Evolutionary conservation across 2,797 vertebrate species (phyloP).

Genomic region (Pantherophis alleghaniensis): DNA sequence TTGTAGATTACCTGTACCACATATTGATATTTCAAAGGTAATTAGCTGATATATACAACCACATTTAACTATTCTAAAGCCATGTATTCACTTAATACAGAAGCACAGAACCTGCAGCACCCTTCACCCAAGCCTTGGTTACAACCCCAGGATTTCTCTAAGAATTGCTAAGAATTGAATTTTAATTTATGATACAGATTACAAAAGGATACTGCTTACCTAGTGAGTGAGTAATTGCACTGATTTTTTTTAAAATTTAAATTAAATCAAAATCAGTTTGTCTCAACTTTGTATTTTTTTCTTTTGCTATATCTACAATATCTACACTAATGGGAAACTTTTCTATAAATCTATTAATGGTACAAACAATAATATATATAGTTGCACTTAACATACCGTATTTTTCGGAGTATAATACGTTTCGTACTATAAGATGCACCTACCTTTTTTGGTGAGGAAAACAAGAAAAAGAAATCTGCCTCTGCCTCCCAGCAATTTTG

Average conservation of each 20-base stretch:
- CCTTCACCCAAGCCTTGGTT: neutral
- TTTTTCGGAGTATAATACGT: no score
- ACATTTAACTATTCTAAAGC: neutral
- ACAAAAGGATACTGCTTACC: neutral
- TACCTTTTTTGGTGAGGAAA: no score
- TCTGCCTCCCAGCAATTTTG: no score
- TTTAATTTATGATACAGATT: neutral
- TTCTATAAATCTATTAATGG: neutral
- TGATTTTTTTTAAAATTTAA: neutral
- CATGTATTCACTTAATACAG: neutral
- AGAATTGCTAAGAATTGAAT: neutral
- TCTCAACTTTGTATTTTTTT: neutral
- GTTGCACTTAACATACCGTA: neutral
- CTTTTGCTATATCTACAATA: neutral
- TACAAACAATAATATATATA: neutral
- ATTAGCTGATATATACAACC: neutral
- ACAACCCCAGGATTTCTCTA: neutral
- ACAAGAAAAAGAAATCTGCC: no score
- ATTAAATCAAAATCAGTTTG: neutral
- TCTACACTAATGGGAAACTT: neutral
- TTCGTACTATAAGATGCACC: no score
- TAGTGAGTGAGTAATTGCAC: neutral
- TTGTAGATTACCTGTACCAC: neutral
- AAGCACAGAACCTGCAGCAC: neutral
- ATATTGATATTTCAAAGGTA: neutral